phyloP scores from a whole-genome alignment of 2,113 vertebrate genomes.

The Calonectris borealis region DNA sequence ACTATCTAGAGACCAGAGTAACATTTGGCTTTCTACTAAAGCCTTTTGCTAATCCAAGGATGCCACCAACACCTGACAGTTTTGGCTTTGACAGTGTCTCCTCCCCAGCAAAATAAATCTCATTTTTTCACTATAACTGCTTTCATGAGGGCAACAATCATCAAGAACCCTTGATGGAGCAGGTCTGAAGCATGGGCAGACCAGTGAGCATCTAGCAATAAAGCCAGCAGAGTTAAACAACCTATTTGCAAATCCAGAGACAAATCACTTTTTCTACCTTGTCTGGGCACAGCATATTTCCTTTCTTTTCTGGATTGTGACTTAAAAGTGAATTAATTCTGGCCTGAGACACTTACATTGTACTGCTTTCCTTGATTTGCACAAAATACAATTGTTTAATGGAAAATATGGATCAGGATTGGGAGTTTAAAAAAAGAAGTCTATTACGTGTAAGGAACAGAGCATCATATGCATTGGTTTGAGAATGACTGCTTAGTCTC shows the following conservation, averaged over 20 bases:
- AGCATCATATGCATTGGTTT: neutral
- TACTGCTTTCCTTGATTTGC: neutral
- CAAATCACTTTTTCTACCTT: neutral
- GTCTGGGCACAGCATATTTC: neutral
- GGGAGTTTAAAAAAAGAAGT: neutral
- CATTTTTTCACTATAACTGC: neutral
- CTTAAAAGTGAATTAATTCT: neutral
- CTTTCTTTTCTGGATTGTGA: neutral
- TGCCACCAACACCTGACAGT: neutral
- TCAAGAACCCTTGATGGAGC: neutral
- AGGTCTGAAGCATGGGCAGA: neutral
- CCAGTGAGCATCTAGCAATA: neutral
- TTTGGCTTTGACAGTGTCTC: neutral
- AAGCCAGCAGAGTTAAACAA: neutral
- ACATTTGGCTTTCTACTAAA: neutral
- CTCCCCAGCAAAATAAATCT: neutral
- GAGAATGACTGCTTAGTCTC: neutral
- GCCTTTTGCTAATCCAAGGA: neutral
- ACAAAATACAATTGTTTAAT: neutral
- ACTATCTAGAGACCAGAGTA: neutral
- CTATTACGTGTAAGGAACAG: neutral
- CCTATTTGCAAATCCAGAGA: neutral
- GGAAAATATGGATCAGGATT: neutral
- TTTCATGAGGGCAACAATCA: neutral
- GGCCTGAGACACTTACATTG: neutral